Percentiles rank a stretch among this genome's conserved stretches.
Conservation (phyloP, 2,113 vertebrate genomes). For the Emydura subglobosa region DNA sequence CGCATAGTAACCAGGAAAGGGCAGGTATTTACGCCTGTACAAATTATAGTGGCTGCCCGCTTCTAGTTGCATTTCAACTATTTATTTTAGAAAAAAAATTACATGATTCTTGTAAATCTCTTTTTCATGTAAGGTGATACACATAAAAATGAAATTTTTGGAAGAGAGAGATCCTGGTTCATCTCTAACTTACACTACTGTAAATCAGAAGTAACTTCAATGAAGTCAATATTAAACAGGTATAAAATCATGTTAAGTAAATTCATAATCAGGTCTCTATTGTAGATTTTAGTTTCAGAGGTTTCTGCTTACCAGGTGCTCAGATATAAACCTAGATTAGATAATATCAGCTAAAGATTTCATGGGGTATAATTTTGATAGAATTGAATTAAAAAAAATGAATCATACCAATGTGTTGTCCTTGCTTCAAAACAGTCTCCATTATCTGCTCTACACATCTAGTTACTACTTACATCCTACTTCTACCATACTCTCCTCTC, state of each 20-base stretch:
- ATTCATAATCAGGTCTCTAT: not conserved
- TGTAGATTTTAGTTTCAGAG: not conserved
- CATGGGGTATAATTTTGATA: not conserved
- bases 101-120: not conserved
- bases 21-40: too few species aligned
- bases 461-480: not conserved
- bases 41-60: not conserved
- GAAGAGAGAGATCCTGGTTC: not conserved
- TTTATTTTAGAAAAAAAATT: not conserved
- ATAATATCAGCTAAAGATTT: not conserved
- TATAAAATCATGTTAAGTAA: not conserved
- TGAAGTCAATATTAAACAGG: not conserved
- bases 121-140: not conserved
- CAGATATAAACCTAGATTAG: not conserved
- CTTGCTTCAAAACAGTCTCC: not conserved
- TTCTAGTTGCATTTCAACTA: not conserved
- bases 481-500: constrained; percentile 23
- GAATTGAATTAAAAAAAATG: not conserved
- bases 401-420: not conserved
- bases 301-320: not conserved
- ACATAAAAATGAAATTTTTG: not conserved
- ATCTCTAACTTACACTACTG: not conserved
- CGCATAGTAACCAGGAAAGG: too few species aligned
- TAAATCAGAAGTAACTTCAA: not conserved
- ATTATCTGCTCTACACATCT: not conserved